phyloP scores from a whole-genome alignment of 1,140 invertebrate species.

The Samia ricini region DNA sequence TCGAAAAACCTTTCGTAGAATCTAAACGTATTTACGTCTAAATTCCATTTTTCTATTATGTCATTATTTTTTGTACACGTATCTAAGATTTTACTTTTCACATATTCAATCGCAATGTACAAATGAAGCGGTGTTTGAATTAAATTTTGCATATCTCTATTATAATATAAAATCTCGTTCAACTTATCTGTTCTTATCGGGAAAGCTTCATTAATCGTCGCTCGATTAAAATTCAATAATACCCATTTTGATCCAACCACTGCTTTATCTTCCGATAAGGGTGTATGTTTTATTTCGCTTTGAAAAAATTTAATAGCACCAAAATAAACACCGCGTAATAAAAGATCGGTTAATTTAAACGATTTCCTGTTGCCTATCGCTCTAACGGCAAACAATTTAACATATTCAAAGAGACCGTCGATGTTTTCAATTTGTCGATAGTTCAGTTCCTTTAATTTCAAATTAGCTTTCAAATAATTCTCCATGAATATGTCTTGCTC shows the following conservation, averaged over 20 bases:
- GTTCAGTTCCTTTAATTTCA: background rate
- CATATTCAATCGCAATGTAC: background rate
- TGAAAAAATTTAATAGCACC: background rate
- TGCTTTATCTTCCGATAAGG: background rate
- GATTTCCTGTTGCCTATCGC: background rate
- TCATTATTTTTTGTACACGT: background rate
- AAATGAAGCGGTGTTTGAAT: background rate
- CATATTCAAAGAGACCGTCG: slow-evolving; percentile 1
- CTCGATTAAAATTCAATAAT: background rate
- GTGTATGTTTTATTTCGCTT: background rate
- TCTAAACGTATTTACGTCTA: slow-evolving; percentile 5
- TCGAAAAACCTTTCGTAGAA: slow-evolving; percentile 17
- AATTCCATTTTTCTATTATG: slow-evolving; percentile 9
- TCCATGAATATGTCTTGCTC: background rate
- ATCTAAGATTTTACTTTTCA: background rate
- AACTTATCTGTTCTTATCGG: background rate
- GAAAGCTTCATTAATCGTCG: background rate
- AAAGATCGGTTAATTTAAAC: background rate
- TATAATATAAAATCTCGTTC: background rate
- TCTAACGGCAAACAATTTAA: background rate
- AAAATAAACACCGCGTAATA: background rate
- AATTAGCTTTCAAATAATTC: background rate
- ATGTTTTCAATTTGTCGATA: slow-evolving; percentile 3
- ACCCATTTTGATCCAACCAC: background rate
- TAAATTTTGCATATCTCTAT: background rate